These are phyloP conservation scores for Simalia tracyae DNA, from an alignment of 2,797 vertebrate genomes.

Conservation along the genomic window DNA sequence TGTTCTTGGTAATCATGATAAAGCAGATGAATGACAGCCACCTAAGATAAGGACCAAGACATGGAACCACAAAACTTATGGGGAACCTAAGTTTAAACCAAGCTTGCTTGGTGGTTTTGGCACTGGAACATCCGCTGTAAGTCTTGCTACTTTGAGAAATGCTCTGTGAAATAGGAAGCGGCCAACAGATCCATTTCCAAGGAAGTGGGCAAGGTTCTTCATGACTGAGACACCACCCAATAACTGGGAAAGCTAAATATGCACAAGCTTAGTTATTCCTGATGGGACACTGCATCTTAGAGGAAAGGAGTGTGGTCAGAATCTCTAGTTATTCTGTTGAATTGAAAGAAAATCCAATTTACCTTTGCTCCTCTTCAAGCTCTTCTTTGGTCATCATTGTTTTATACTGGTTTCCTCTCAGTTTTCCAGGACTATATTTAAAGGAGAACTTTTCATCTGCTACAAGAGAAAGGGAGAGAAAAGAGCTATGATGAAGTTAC, in stretches of 20 bases:
- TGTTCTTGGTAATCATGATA: background rate
- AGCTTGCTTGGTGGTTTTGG: background rate
- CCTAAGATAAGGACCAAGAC: background rate
- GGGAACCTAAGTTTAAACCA: background rate
- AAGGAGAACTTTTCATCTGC: slow-evolving; percentile 72
- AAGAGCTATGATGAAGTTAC: background rate
- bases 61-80: background rate
- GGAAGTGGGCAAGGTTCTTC: background rate
- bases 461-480: slow-evolving; percentile 45
- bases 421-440: slow-evolving; percentile 88
- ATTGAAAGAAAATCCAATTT: slow-evolving; percentile 27
- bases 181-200: background rate
- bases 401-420: slow-evolving; percentile 87
- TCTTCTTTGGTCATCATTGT: slow-evolving; percentile 92
- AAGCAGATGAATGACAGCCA: background rate
- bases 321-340: background rate
- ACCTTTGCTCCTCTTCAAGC: slow-evolving; percentile 92
- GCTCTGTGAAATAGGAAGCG: background rate
- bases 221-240: background rate
- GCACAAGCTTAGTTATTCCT: fast-evolving
- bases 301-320: background rate
- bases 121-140: background rate
- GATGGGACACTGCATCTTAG: background rate
- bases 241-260: background rate
- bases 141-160: background rate